phyloP scores from a whole-genome alignment of 2,113 vertebrate genomes.

The Phrynosoma blainvillii region DNA sequence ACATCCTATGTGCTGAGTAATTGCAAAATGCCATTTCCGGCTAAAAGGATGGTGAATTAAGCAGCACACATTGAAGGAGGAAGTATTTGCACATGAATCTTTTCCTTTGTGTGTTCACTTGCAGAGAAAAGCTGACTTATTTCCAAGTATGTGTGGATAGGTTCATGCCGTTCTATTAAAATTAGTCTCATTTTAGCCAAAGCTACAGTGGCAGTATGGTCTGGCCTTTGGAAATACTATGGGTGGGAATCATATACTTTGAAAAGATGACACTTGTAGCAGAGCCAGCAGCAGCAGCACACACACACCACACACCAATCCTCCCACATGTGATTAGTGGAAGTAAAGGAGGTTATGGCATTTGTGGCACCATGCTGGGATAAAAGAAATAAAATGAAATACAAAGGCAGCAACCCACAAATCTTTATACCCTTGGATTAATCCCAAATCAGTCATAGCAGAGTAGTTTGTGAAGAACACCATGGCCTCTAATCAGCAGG shows the following conservation, averaged over 20 bases:
- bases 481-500: not conserved
- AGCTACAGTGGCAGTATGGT: not conserved
- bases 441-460: not conserved
- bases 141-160: not conserved
- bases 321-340: not conserved
- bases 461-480: not conserved
- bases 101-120: not conserved
- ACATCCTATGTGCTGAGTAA: not conserved
- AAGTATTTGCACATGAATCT: not conserved
- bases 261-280: not conserved
- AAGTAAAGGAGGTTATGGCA: not conserved
- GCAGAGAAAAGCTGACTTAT: not conserved
- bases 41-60: not conserved
- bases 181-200: not conserved
- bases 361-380: not conserved
- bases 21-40: not conserved
- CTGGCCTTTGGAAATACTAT: not conserved
- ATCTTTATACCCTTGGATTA: constrained; percentile 1
- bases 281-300: too few species aligned
- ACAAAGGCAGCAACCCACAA: not conserved
- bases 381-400: constrained; percentile 5
- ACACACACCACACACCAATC: too few species aligned
- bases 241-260: not conserved
- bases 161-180: not conserved
- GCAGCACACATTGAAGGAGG: not conserved